Base-by-base conservation (phyloP, 2,113 vertebrate genomes). In the Manacus vitellinus region DNA sequence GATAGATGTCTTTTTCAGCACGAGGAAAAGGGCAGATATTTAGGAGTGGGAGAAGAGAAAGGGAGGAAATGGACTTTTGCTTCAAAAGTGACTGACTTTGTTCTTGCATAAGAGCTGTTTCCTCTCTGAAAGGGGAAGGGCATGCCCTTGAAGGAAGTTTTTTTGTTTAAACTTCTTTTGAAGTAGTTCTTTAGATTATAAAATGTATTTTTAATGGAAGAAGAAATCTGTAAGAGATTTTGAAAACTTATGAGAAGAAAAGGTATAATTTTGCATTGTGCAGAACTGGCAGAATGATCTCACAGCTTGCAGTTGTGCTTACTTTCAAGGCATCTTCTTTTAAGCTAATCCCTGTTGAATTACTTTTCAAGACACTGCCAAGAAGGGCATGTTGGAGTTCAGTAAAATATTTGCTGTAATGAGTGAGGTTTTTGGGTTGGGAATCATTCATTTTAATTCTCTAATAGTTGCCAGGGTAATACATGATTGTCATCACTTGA, bases 271-370 rank as follows among this genome's bases (percentile, higher is more conserved):
- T n/a, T 94, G 14, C 27, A 30, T 33, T 66, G 27, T 73, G 37
- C 21, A 56, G 47, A 15, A 89, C 55, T 89, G 33, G 91, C 49
- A 78, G 72, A 85, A 73, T 65, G 11, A 59, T 85, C 33, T 89
- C 65, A 80, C 25, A 44, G 33, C 33, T 63, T 86, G 41, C 35
- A 47, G 28, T 75, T 79, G 54, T 74, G 46, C 89, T 89, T 95
- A 84, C 63, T 95, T 86, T 84, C 30, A 91, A 72, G 61, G 33
- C 51, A 86, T 91, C 86, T 80, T 86, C 67, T 87, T 92, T 84
- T 86, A 75, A 82, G 22, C 19, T 94, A 82, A 89, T 87, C 58
- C 22, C 21, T 54, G 14, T 28, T 81, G 68, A 78, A 9, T 89
- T 8, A 84, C 47, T 79, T 96, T 85, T 91, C 31, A 77, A 76